A percentile compares a stretch with the other conserved stretches of the same genome.
These are phyloP conservation scores for Polypedilum pembai DNA, from an alignment of 1,140 invertebrate species.

Conservation along the genomic window DNA sequence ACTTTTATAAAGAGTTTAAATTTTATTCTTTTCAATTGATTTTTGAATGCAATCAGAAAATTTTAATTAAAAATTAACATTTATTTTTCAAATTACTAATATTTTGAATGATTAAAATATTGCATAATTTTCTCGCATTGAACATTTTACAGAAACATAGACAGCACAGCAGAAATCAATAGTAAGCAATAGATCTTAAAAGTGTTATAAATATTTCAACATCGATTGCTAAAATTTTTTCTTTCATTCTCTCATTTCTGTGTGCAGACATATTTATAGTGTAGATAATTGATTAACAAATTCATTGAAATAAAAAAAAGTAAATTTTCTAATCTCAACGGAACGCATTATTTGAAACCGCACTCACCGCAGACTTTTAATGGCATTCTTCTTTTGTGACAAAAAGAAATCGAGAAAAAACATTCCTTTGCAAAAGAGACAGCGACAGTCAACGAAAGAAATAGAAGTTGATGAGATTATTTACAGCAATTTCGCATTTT, in stretches of 20 bases:
- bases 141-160: too few relatives aligned
- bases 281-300: slow-evolving; percentile 1
- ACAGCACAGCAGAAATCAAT: too few relatives aligned
- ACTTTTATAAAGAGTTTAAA: too few relatives aligned
- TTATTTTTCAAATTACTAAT: too few relatives aligned
- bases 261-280: neutral
- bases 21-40: too few relatives aligned
- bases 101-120: too few relatives aligned
- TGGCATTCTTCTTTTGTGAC: neutral
- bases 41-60: too few relatives aligned
- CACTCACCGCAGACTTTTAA: neutral
- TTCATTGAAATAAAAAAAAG: neutral
- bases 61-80: too few relatives aligned
- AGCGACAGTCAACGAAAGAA: neutral
- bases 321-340: neutral
- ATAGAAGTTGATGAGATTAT: neutral
- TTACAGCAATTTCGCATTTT: slow-evolving; percentile 9
- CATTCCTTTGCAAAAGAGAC: neutral
- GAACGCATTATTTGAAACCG: neutral
- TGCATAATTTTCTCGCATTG: too few relatives aligned
- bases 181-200: too few relatives aligned
- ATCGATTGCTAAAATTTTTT: neutral
- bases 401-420: neutral
- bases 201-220: neutral
- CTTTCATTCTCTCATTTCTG: neutral